Percentiles rank a stretch among this genome's conserved stretches.
Conservation (phyloP, 2,888 invertebrate species). For the Myopa testacea region DNA sequence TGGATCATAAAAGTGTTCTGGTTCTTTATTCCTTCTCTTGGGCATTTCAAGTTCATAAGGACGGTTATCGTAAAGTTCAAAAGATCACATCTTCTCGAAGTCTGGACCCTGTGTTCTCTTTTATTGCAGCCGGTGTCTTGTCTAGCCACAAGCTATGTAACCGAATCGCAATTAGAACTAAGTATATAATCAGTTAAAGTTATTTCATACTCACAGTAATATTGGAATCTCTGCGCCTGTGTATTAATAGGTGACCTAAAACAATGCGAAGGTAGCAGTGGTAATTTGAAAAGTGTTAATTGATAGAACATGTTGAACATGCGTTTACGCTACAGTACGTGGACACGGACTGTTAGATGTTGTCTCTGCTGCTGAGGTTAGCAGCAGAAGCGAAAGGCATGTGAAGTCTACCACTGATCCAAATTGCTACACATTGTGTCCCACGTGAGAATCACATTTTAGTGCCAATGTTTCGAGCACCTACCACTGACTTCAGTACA, state of each 20-base stretch:
- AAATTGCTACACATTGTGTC: no score
- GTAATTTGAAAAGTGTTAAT: conserved; percentile 31
- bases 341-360: no score
- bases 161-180: conserved; percentile 10
- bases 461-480: conserved; percentile 3
- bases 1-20: no score
- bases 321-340: not conserved
- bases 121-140: not conserved
- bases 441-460: not conserved
- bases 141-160: not conserved
- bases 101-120: no score
- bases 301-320: conserved; percentile 18
- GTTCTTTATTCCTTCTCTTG: no score
- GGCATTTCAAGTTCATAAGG: no score
- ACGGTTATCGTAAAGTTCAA: no score
- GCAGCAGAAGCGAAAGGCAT: not conserved
- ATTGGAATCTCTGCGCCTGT: not conserved
- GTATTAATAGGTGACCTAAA: conserved; percentile 13
- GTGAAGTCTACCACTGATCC: not conserved
- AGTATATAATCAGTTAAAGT: not conserved
- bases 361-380: not conserved
- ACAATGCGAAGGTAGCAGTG: not conserved
- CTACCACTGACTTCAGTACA: conserved; percentile 3
- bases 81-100: no score
- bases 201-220: not conserved